A percentile compares a stretch with the other conserved stretches of the same genome.
These are phyloP conservation scores for Lysiphlebus fabarum DNA, from an alignment of 1,140 invertebrate genomes.

Conservation along the genomic window DNA sequence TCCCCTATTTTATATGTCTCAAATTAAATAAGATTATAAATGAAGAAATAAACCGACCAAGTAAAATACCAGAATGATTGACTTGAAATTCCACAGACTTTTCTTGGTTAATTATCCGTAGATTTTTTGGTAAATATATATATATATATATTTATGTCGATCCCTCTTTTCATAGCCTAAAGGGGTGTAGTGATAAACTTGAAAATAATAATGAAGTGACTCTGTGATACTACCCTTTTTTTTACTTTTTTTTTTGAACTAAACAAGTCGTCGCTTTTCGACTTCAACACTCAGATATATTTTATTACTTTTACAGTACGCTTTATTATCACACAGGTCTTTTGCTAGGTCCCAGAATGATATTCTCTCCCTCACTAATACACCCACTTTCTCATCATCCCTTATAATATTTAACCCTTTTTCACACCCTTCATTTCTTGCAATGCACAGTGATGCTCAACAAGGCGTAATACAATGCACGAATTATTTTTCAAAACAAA, in stretches of 20 bases:
- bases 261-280: constrained; percentile 51
- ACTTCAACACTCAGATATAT: constrained; percentile 42
- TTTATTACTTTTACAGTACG: constrained; percentile 49
- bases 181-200: constrained; percentile 52
- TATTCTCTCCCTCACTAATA: constrained; percentile 15
- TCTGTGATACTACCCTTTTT: constrained; percentile 24
- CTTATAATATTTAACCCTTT: constrained; percentile 24
- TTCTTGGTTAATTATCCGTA: constrained; percentile 48
- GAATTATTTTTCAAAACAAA: constrained; percentile 31
- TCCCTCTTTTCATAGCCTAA: constrained; percentile 30
- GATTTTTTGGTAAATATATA: constrained; percentile 40
- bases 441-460: constrained; percentile 47
- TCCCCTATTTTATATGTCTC: too few relatives aligned
- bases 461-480: constrained; percentile 44
- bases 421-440: constrained; percentile 37
- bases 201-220: constrained; percentile 51
- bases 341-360: constrained; percentile 1
- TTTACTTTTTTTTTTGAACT: constrained; percentile 25
- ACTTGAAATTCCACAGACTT: constrained; percentile 23
- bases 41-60: constrained; percentile 9
- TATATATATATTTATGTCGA: too few relatives aligned
- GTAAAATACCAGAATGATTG: constrained; percentile 11
- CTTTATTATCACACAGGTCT: constrained; percentile 47
- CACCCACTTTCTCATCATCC: constrained; percentile 16
- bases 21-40: background rate